Conservation (phyloP, 1,140 invertebrate species). For the Plectrocnemia conspersa region DNA sequence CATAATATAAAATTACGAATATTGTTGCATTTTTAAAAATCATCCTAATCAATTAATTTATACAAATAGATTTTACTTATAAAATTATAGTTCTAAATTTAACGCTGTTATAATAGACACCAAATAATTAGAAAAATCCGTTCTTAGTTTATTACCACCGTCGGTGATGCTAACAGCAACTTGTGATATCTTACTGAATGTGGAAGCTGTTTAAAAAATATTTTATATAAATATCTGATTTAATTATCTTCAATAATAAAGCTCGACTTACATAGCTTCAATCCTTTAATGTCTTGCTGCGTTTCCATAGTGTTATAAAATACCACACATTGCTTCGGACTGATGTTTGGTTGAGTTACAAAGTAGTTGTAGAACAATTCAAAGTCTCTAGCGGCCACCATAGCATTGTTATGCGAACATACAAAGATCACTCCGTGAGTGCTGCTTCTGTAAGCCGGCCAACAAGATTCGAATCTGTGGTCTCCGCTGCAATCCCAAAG, state of each 20-base stretch:
- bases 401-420: conserved; percentile 55
- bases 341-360: conserved; percentile 55
- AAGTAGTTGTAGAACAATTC: conserved; percentile 72
- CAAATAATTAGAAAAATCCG: conserved; percentile 62
- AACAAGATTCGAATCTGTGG: conserved; percentile 67
- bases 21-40: no score
- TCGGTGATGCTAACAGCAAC: conserved; percentile 62
- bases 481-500: conserved; percentile 51
- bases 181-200: conserved; percentile 61
- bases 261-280: conserved; percentile 44
- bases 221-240: neutral
- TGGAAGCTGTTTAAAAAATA: conserved; percentile 53
- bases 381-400: conserved; percentile 57
- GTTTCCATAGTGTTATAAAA: conserved; percentile 53
- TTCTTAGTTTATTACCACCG: conserved; percentile 58
- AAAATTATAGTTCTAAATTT: neutral
- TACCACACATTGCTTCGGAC: conserved; percentile 56
- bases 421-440: conserved; percentile 71
- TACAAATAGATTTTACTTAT: no score
- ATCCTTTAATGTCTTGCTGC: conserved; percentile 42
- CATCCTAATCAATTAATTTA: no score
- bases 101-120: conserved; percentile 49
- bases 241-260: neutral
- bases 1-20: no score
- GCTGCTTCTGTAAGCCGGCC: conserved; percentile 69